Evolutionary conservation across 2,888 invertebrate species (phyloP).

Genomic region (Metalampra italica): DNA sequence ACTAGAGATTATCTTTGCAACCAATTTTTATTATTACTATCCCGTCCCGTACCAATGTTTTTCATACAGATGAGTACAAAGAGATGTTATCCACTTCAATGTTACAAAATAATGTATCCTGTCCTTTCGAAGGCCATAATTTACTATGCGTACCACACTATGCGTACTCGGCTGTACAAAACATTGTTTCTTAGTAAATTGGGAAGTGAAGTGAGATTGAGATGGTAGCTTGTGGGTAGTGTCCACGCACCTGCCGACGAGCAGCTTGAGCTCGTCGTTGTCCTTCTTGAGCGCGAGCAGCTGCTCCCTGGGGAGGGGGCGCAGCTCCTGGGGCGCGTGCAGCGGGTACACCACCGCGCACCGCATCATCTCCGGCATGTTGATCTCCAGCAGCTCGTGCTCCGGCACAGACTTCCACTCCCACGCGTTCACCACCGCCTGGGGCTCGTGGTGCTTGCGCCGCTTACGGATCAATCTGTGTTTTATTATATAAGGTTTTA

Average conservation of each 20-base stretch:
- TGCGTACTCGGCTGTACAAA: too few species aligned
- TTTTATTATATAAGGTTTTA: not conserved
- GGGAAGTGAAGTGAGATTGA: too few species aligned
- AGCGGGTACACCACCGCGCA: constrained; percentile 54
- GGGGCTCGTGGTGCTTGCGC: constrained; percentile 48
- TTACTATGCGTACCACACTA: too few species aligned
- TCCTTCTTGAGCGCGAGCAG: constrained; percentile 43
- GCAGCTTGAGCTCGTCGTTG: constrained; percentile 46
- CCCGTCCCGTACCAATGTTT: too few species aligned
- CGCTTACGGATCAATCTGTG: constrained; percentile 48
- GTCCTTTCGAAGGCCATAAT: too few species aligned
- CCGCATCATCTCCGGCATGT: constrained; percentile 46
- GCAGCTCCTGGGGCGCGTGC: constrained; percentile 57
- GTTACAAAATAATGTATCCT: too few species aligned
- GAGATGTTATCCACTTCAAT: too few species aligned
- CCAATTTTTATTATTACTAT: too few species aligned
- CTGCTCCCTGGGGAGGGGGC: constrained; percentile 32
- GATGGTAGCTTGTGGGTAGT: not conserved
- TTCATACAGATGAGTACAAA: too few species aligned
- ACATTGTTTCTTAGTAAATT: too few species aligned
- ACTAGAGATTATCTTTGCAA: too few species aligned
- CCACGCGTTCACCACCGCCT: constrained; percentile 50
- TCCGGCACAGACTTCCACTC: constrained; percentile 55
- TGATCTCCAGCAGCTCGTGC: constrained; percentile 56
- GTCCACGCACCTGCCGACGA: constrained; percentile 42